Conservation (phyloP, 2,888 invertebrate genomes). For the Scaptomyza reducta region DNA sequence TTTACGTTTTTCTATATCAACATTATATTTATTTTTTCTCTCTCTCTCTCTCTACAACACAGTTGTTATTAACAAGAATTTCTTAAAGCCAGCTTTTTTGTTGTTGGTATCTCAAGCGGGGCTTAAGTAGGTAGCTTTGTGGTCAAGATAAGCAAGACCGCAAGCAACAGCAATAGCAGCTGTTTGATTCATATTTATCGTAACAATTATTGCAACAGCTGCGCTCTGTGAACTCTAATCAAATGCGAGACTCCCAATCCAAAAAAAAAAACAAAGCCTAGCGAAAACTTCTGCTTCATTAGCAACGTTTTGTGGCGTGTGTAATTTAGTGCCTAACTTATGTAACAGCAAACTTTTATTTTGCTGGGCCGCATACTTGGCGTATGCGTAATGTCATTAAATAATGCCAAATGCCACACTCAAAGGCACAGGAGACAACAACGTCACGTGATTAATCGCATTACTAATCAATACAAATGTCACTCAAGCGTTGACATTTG, state of each 20-base stretch:
- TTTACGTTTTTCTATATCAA: constrained; percentile 17
- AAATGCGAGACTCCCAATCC: constrained; percentile 9
- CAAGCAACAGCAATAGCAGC: constrained; percentile 41
- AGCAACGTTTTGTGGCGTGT: constrained; percentile 32
- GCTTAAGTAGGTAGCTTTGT: constrained; percentile 28
- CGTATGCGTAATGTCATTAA: constrained; percentile 67
- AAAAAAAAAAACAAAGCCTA: no score
- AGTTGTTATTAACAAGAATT: constrained; percentile 15
- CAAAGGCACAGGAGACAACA: constrained; percentile 24
- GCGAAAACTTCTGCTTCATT: constrained; percentile 49
- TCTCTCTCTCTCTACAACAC: constrained; percentile 20
- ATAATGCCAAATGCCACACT: constrained; percentile 63
- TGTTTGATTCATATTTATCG: constrained; percentile 61
- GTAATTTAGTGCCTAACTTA: constrained; percentile 51
- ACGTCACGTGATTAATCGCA: constrained; percentile 69
- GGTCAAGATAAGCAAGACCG: constrained; percentile 29
- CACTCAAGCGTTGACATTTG: constrained; percentile 72
- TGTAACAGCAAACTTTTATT: constrained; percentile 39
- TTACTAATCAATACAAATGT: constrained; percentile 78
- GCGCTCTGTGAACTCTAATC: constrained; percentile 31
- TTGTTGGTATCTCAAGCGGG: constrained; percentile 35
- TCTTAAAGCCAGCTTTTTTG: constrained; percentile 39
- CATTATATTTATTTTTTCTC: neutral
- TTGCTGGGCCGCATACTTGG: constrained; percentile 31
- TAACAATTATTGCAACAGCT: constrained; percentile 53